Conservation (phyloP, 2,797 vertebrate genomes). For the Bovichtus diacanthus region DNA sequence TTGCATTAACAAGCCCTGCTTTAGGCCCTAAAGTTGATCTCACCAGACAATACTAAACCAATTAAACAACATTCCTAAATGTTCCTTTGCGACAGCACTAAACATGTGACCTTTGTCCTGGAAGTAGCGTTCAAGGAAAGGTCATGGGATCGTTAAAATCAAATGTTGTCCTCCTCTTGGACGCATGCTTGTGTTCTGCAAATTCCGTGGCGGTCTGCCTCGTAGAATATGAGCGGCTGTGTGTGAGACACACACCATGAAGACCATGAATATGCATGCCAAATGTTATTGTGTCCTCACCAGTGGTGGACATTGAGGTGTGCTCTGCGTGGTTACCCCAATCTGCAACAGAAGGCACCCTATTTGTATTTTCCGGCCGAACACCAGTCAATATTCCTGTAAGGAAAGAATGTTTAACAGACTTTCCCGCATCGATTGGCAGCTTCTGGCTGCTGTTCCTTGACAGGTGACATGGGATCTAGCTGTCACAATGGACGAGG, state of each 20-base stretch:
- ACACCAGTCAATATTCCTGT: not conserved
- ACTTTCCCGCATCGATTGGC: not conserved
- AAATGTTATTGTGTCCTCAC: not conserved
- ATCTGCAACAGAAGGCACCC: not conserved
- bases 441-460: not conserved
- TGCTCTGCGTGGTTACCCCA: not conserved
- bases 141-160: not conserved
- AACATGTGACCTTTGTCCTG: too few relatives aligned
- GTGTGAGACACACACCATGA: not conserved
- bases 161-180: slow-evolving; percentile 4
- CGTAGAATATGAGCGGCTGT: not conserved
- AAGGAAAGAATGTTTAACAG: not conserved
- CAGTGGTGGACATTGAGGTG: not conserved
- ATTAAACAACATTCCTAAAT: too few relatives aligned
- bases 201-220: not conserved
- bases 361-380: not conserved
- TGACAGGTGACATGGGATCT: not conserved
- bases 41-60: too few relatives aligned
- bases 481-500: not conserved
- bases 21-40: not conserved
- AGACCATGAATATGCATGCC: not conserved
- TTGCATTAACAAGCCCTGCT: too few relatives aligned
- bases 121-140: not conserved
- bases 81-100: too few relatives aligned
- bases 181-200: not conserved